Conservation (phyloP, 2,888 invertebrate genomes). For the Linyphia triangularis region DNA sequence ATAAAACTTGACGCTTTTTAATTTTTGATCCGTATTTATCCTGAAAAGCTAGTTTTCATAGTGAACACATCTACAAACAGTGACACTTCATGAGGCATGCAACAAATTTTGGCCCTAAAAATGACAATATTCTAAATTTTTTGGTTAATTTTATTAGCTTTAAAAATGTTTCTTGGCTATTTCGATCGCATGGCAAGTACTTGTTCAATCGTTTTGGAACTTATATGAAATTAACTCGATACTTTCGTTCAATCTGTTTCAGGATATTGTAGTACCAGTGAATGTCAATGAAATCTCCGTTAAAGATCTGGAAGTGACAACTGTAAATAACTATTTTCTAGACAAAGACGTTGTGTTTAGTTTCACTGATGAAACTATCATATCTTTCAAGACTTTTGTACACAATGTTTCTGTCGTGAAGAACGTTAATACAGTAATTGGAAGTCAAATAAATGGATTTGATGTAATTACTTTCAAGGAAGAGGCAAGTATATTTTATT, state of each 20-base stretch:
- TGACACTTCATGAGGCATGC: too few relatives aligned
- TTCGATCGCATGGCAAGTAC: too few relatives aligned
- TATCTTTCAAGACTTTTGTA: constrained; percentile 26
- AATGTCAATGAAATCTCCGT: not conserved
- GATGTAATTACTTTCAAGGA: constrained; percentile 10
- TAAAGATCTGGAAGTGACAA: constrained; percentile 13
- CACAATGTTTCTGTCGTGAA: not conserved
- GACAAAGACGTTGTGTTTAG: constrained; percentile 36
- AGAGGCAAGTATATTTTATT: constrained; percentile 17
- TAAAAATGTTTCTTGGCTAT: too few relatives aligned
- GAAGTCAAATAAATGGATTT: constrained; percentile 27
- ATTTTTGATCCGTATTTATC: too few relatives aligned
- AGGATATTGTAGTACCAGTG: constrained; percentile 15
- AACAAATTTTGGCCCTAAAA: too few relatives aligned
- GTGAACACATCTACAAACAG: too few relatives aligned
- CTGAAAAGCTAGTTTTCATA: too few relatives aligned
- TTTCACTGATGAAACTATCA: constrained; percentile 45
- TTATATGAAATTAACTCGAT: not conserved
- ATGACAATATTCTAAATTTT: too few relatives aligned
- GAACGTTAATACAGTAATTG: not conserved
- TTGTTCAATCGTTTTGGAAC: too few relatives aligned
- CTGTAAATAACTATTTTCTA: constrained; percentile 16
- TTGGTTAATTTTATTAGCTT: too few relatives aligned
- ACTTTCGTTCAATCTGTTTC: not conserved
- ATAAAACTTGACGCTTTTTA: too few relatives aligned